A percentile compares a stretch with the other conserved stretches of the same genome.
Evolutionary conservation across 1,140 invertebrate genomes (phyloP).

Genomic region (Leptoteleia sp.): DNA sequence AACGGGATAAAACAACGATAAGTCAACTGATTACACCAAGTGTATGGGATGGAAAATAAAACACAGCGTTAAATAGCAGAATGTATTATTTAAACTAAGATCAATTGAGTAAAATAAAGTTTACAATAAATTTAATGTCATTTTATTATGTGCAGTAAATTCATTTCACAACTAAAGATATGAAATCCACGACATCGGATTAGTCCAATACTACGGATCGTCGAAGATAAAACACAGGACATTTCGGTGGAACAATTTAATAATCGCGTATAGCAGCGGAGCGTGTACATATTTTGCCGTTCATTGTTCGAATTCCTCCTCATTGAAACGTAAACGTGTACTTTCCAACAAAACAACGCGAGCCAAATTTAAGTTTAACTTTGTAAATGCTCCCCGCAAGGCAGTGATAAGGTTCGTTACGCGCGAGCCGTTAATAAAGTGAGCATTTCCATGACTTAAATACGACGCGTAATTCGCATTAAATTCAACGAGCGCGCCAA

Average conservation of each 20-base stretch:
- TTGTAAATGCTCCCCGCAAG: neutral
- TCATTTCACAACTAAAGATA: no score
- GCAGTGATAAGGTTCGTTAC: slow-evolving; percentile 11
- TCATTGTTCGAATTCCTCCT: neutral
- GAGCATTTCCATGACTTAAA: slow-evolving; percentile 14
- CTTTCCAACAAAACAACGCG: neutral
- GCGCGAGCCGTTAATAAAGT: slow-evolving; percentile 7
- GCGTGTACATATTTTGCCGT: neutral
- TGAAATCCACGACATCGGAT: no score
- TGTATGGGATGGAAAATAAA: no score
- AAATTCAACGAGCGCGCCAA: slow-evolving; percentile 7
- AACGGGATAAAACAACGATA: no score
- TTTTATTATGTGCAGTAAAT: no score
- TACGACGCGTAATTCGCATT: slow-evolving; percentile 2
- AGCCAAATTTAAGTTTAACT: slow-evolving; percentile 1
- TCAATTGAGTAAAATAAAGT: no score
- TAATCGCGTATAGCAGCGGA: neutral
- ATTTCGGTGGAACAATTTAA: neutral
- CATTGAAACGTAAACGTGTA: no score
- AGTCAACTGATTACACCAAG: no score
- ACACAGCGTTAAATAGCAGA: no score
- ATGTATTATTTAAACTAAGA: no score
- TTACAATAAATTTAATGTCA: no score
- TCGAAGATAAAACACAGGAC: neutral
- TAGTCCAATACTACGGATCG: no score